These are phyloP conservation scores for Apogon talboti DNA, from an alignment of 2,797 vertebrate species.

Conservation along the genomic window DNA sequence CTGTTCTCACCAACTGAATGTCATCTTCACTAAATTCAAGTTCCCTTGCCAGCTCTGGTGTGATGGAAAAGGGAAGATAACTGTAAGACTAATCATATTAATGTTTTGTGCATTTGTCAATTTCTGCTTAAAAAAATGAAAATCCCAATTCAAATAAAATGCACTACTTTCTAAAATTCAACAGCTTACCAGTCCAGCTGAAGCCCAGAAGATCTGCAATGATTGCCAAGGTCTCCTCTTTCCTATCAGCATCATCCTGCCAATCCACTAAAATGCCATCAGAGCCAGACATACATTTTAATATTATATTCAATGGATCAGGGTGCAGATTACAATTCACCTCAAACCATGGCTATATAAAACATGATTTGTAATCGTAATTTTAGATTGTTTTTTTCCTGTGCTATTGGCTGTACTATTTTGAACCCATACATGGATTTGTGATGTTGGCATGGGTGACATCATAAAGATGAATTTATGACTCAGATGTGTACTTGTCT, in stretches of 20 bases:
- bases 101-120: background rate
- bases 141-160: background rate
- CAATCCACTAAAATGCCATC: slow-evolving; percentile 85
- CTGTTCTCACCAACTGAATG: slow-evolving; percentile 91
- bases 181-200: slow-evolving; percentile 95
- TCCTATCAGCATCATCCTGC: slow-evolving; percentile 91
- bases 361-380: slow-evolving; percentile 12
- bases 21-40: slow-evolving; percentile 95
- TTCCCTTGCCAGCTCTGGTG: slow-evolving; percentile 92
- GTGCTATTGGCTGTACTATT: slow-evolving; percentile 59
- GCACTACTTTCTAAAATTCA: background rate
- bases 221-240: slow-evolving; percentile 93
- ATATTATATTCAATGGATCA: slow-evolving; percentile 14
- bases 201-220: slow-evolving; percentile 98
- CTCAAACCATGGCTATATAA: slow-evolving; percentile 5
- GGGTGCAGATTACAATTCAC: slow-evolving; percentile 7
- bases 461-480: slow-evolving; percentile 43
- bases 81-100: background rate
- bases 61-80: slow-evolving; percentile 13
- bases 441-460: slow-evolving; percentile 57
- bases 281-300: slow-evolving; percentile 56
- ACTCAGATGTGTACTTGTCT: slow-evolving; percentile 19
- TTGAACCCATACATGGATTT: slow-evolving; percentile 51
- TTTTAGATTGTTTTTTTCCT: slow-evolving; percentile 24
- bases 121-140: slow-evolving; percentile 1